phyloP scores from a whole-genome alignment of 2,797 vertebrate genomes.

The Cirrhinus mrigala region DNA sequence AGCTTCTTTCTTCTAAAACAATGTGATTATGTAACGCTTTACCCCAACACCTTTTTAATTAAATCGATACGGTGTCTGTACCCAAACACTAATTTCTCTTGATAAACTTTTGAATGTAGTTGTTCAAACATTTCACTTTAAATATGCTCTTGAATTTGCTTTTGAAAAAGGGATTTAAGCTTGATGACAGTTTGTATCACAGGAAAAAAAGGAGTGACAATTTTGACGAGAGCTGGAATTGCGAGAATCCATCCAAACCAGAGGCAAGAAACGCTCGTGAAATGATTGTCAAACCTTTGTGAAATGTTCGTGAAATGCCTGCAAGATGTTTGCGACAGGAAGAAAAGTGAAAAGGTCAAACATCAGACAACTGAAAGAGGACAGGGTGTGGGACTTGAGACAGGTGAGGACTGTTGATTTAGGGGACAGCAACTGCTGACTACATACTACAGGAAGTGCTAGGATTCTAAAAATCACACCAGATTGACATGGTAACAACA shows the following conservation, averaged over 20 bases:
- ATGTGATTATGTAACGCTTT: neutral
- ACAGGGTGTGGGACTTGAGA: conserved; percentile 5
- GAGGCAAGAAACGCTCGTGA: conserved; percentile 86
- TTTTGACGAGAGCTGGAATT: conserved; percentile 64
- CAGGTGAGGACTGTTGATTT: neutral
- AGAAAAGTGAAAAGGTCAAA: conserved; percentile 64
- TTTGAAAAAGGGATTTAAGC: conserved; percentile 41
- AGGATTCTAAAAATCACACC: conserved; percentile 57
- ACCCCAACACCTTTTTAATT: neutral
- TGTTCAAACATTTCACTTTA: neutral
- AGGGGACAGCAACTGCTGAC: conserved; percentile 8
- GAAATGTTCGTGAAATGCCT: conserved; percentile 35
- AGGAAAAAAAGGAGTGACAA: conserved; percentile 69
- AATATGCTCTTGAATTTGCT: conserved; percentile 63
- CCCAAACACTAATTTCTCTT: neutral
- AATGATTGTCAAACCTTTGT: conserved; percentile 58
- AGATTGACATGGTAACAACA: conserved; percentile 61
- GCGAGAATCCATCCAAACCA: conserved; percentile 77
- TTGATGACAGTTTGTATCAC: conserved; percentile 45
- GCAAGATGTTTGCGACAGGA: conserved; percentile 36
- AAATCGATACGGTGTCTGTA: neutral
- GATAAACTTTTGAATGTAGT: neutral
- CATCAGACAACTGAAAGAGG: conserved; percentile 14
- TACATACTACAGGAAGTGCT: conserved; percentile 48
- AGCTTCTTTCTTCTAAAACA: neutral